Base-by-base conservation (phyloP, 2,113 vertebrate species). In the Sardina pilchardus region DNA sequence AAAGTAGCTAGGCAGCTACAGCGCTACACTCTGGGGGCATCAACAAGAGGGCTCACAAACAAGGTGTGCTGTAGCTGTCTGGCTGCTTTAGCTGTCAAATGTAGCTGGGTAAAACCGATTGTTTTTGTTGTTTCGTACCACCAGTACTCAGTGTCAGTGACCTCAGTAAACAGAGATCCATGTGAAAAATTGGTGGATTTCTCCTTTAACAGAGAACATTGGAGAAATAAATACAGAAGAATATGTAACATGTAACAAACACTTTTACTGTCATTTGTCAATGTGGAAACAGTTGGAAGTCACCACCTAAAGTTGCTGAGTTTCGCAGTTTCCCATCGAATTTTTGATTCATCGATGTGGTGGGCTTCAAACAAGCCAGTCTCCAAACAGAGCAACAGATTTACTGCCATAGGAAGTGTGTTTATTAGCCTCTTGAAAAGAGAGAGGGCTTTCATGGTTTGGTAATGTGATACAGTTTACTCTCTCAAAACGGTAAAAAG, bases 201-300 rank as follows among this genome's bases (percentile, higher is more conserved):
- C n/a, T n/a, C n/a, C n/a, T n/a, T n/a, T 50, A 50, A 50, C 17
- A 2, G 63, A 34, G 26, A 14, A 71, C 7, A 12, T 26, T 34
- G 36, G 26, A 34, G 14, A 78, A 30, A 26, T 1, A 75, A 10
- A 16, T 75, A 30, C 67, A 75, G 67, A 75, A 10, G 26, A 75
- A 75, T 16, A 34, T n/a, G n/a, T n/a, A n/a, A n/a, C 26, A 30
- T 34, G 67, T 75, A 75, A 30, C 30, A 75, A 75, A 10, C 8
- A 14, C 67, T 36, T 75, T 75, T 7, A 24, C 48, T 50, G 10
- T 34, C 1, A 83, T 80, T 16, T 48, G 24, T 26, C 75, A 47
- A 30, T 84, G 82, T 44, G 24, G 12, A 87, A 87, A 78, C 14
- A 3, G 71, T 78, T 78, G 16, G 71, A 78, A 78, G 71, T 36